Percentiles rank a stretch among this genome's conserved stretches.
phyloP scores from a whole-genome alignment of 1,140 invertebrate species.

The Drosophila pachea region DNA sequence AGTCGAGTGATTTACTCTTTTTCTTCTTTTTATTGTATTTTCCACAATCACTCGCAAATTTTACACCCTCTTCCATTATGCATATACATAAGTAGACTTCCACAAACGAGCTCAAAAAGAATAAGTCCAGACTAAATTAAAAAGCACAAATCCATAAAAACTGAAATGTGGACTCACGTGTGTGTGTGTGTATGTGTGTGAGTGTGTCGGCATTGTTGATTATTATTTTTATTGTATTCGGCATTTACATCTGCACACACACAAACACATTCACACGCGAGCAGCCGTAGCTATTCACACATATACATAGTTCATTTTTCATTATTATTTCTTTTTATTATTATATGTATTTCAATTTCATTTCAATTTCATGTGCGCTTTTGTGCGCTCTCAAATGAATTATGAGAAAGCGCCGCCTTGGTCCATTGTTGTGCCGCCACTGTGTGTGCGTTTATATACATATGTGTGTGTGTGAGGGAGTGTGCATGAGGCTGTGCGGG shows the following conservation, averaged over 20 bases:
- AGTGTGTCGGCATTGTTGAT: conserved; percentile 55
- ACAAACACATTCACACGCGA: conserved; percentile 15
- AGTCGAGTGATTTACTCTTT: not conserved
- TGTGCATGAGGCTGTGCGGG: conserved; percentile 10
- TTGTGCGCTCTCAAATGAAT: conserved; percentile 73
- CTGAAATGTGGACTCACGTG: conserved; percentile 48
- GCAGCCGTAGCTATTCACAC: not conserved
- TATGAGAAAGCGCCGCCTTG: conserved; percentile 70
- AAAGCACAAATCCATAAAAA: conserved; percentile 36
- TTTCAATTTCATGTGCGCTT: conserved; percentile 69
- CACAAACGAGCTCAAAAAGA: conserved; percentile 14
- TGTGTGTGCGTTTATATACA: not conserved
- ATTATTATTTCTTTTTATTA: conserved; percentile 53
- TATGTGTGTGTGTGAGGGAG: conserved; percentile 18
- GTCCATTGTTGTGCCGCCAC: conserved; percentile 56
- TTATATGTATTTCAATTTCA: conserved; percentile 68
- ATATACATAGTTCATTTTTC: conserved; percentile 53
- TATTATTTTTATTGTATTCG: conserved; percentile 72
- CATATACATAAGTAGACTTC: conserved; percentile 5
- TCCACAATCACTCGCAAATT: conserved; percentile 34
- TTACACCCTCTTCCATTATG: conserved; percentile 41
- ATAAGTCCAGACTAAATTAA: conserved; percentile 56
- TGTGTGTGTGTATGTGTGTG: conserved; percentile 25
- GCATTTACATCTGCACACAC: conserved; percentile 53
- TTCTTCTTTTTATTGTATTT: conserved; percentile 13